Conservation (phyloP, 2,797 vertebrate genomes). For the Rhadinocentrus ornatus region DNA sequence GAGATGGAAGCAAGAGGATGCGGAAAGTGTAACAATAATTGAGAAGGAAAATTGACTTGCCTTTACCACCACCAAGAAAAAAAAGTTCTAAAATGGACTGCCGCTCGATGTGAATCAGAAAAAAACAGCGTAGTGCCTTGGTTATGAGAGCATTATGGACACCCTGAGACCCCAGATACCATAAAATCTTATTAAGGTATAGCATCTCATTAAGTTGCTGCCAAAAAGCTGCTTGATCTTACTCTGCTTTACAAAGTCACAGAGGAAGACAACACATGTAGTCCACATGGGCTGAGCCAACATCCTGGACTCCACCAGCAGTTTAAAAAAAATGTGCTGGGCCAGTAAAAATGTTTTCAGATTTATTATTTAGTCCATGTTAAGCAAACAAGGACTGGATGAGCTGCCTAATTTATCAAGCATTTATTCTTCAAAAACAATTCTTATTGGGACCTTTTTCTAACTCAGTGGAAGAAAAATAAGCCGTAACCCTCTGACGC, state of each 20-base stretch:
- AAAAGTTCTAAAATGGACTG: constrained; percentile 33
- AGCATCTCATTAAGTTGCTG: constrained; percentile 75
- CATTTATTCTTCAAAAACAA: constrained; percentile 14
- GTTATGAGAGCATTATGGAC: constrained; percentile 59
- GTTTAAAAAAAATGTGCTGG: constrained; percentile 3
- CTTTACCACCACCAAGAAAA: constrained; percentile 34
- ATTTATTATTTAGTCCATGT: constrained; percentile 55
- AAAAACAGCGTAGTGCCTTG: constrained; percentile 46
- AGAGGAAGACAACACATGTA: constrained; percentile 66
- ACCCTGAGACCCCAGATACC: constrained; percentile 63
- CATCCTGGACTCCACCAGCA: constrained; percentile 46
- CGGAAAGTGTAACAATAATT: constrained; percentile 28
- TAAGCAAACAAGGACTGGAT: constrained; percentile 37
- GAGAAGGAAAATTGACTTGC: constrained; percentile 50
- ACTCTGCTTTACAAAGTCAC: constrained; percentile 52
- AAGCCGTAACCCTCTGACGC: constrained; percentile 40
- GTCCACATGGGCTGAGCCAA: constrained; percentile 75
- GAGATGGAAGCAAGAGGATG: constrained; percentile 24
- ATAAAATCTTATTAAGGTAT: constrained; percentile 75
- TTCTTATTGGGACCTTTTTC: constrained; percentile 33
- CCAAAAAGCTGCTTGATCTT: constrained; percentile 62
- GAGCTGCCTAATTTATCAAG: constrained; percentile 52
- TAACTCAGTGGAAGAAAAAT: constrained; percentile 27
- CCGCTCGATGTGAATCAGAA: constrained; percentile 54
- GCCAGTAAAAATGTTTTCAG: constrained; percentile 54